A percentile compares a stretch with the other conserved stretches of the same genome.
phyloP scores from a whole-genome alignment of 2,888 invertebrate species.

The Endomychus coccineus region DNA sequence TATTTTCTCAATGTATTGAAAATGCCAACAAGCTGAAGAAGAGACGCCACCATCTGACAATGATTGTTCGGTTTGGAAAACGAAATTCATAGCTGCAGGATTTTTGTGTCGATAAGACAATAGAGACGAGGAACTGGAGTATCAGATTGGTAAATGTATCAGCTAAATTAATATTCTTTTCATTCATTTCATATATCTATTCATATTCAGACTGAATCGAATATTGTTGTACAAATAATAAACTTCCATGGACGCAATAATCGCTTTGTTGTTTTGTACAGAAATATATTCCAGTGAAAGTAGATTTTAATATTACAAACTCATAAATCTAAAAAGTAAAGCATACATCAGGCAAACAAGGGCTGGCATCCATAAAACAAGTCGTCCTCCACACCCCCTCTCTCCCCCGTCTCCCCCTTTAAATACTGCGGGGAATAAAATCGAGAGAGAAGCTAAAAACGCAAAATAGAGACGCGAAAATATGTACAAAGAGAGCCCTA shows the following conservation, averaged over 20 bases:
- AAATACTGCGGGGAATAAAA: conserved; percentile 36
- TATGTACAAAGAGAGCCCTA: conserved; percentile 40
- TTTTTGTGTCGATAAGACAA: too few species aligned
- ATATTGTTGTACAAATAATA: too few species aligned
- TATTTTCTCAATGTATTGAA: too few species aligned
- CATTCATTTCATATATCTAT: too few species aligned
- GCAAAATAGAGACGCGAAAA: conserved; percentile 41
- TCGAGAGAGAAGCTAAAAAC: conserved; percentile 39
- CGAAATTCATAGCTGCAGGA: too few species aligned
- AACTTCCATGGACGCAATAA: not conserved
- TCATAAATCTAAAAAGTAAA: conserved; percentile 38
- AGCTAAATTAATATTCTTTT: too few species aligned
- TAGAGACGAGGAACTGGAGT: too few species aligned
- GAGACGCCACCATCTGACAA: too few species aligned
- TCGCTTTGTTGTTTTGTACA: not conserved
- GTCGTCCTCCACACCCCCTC: conserved; percentile 21
- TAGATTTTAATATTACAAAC: conserved; percentile 35
- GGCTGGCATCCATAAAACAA: conserved; percentile 25
- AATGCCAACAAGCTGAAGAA: too few species aligned
- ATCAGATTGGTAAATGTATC: too few species aligned
- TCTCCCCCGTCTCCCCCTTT: conserved; percentile 21
- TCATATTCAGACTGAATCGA: too few species aligned
- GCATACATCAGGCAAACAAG: conserved; percentile 37
- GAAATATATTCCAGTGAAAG: not conserved
- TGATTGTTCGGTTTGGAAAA: too few species aligned